Conservation (phyloP, 1,140 invertebrate species). For the Metopolophium dirhodum region DNA sequence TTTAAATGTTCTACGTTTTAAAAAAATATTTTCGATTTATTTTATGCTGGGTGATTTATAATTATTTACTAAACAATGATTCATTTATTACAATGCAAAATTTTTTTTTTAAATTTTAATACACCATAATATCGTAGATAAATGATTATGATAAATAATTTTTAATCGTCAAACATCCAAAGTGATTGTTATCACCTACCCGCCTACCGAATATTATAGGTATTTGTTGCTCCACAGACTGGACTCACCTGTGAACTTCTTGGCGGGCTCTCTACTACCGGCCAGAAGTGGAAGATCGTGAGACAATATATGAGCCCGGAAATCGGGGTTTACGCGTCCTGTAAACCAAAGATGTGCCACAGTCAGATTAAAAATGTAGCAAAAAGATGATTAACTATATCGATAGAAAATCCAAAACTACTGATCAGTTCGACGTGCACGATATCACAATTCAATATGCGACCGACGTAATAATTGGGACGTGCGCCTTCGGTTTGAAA, state of each 20-base stretch:
- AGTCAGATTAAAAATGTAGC: slow-evolving; percentile 63
- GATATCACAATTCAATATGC: slow-evolving; percentile 38
- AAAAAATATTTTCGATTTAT: too few relatives aligned
- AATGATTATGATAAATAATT: too few relatives aligned
- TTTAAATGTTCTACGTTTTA: too few relatives aligned
- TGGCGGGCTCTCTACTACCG: slow-evolving; percentile 65
- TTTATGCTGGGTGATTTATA: too few relatives aligned
- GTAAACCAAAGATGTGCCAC: slow-evolving; percentile 69
- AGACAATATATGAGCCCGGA: slow-evolving; percentile 66
- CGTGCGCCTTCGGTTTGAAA: slow-evolving; percentile 47
- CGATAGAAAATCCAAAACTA: neutral
- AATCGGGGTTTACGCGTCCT: slow-evolving; percentile 69
- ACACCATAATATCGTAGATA: too few relatives aligned
- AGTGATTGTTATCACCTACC: too few relatives aligned
- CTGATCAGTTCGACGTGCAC: neutral
- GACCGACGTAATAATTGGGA: slow-evolving; percentile 32
- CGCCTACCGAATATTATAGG: too few relatives aligned
- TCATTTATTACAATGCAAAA: too few relatives aligned
- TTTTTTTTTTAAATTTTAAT: too few relatives aligned
- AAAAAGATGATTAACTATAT: slow-evolving; percentile 63
- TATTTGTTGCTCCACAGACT: too few relatives aligned
- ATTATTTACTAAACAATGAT: too few relatives aligned
- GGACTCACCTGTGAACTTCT: slow-evolving; percentile 64
- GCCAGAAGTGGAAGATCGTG: slow-evolving; percentile 66
- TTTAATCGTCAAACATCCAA: too few relatives aligned